phyloP scores from a whole-genome alignment of 2,113 vertebrate genomes.

The Psammodynastes pulverulentus region DNA sequence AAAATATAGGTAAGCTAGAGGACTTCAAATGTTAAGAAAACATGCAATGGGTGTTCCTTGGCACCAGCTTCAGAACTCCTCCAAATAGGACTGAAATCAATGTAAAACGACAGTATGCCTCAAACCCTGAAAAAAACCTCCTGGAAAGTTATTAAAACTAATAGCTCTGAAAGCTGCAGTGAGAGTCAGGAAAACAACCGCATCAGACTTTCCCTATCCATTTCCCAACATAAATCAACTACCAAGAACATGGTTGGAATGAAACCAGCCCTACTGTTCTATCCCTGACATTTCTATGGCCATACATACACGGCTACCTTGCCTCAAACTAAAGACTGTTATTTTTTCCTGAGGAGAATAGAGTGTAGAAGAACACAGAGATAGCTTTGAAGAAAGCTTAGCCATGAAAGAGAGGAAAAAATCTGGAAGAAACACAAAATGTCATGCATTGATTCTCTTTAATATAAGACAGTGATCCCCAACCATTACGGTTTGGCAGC shows the following conservation, averaged over 20 bases:
- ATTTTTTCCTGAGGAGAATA: background rate
- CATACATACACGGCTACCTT: background rate
- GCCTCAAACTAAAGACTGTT: background rate
- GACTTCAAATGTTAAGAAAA: background rate
- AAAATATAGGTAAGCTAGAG: background rate
- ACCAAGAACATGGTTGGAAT: background rate
- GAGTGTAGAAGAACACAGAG: background rate
- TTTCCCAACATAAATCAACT: background rate
- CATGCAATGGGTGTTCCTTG: background rate
- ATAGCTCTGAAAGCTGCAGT: background rate
- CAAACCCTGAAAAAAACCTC: background rate
- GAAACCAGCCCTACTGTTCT: background rate
- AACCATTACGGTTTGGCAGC: too few relatives aligned
- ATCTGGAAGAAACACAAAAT: background rate
- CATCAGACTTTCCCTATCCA: background rate
- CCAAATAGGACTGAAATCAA: background rate
- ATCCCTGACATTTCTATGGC: background rate
- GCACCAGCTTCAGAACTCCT: background rate
- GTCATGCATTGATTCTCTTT: background rate
- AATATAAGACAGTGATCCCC: background rate
- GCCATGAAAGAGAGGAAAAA: background rate
- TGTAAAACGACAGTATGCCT: background rate
- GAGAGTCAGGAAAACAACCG: background rate
- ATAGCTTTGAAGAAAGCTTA: background rate
- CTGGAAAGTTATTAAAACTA: background rate